Conservation (phyloP, 1,140 invertebrate genomes). For the Acromyrmex echinatior region DNA sequence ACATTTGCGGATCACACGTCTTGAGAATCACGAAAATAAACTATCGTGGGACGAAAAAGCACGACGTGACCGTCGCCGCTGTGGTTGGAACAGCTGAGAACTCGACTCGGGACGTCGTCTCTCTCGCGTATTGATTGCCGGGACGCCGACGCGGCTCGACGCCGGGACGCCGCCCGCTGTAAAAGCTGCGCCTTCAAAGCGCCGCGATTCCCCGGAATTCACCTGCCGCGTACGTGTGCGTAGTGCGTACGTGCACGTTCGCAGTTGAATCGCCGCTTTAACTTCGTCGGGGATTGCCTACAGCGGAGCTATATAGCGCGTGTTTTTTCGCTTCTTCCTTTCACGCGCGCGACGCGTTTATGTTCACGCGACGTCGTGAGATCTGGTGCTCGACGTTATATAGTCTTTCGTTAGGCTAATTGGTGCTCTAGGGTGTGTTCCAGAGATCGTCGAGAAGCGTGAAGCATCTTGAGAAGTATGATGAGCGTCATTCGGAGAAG, state of each 20-base stretch:
- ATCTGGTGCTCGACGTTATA: conserved; percentile 36
- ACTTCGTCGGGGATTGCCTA: not conserved
- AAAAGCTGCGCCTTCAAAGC: conserved; percentile 69
- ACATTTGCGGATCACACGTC: conserved; percentile 33
- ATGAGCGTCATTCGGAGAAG: not conserved
- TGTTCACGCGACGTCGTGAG: conserved; percentile 1
- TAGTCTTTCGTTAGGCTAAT: conserved; percentile 40
- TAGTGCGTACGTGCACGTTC: not conserved
- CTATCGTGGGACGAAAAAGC: not conserved
- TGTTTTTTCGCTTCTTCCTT: conserved; percentile 4
- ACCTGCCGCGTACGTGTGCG: conserved; percentile 57
- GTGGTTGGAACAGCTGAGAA: conserved; percentile 79
- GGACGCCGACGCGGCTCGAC: conserved; percentile 81
- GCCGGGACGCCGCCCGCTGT: conserved; percentile 71
- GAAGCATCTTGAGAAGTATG: not conserved
- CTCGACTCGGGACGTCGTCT: conserved; percentile 72
- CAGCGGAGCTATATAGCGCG: not conserved
- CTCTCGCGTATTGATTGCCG: conserved; percentile 82
- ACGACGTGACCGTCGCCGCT: not conserved
- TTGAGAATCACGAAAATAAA: conserved; percentile 19
- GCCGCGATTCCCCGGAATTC: conserved; percentile 66
- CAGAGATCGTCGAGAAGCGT: conserved; percentile 18
- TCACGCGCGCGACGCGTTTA: conserved; percentile 29
- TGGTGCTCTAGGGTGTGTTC: conserved; percentile 30
- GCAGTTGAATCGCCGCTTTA: not conserved